Base-by-base conservation (phyloP, 2,888 invertebrate species). In the Noctua janthina region DNA sequence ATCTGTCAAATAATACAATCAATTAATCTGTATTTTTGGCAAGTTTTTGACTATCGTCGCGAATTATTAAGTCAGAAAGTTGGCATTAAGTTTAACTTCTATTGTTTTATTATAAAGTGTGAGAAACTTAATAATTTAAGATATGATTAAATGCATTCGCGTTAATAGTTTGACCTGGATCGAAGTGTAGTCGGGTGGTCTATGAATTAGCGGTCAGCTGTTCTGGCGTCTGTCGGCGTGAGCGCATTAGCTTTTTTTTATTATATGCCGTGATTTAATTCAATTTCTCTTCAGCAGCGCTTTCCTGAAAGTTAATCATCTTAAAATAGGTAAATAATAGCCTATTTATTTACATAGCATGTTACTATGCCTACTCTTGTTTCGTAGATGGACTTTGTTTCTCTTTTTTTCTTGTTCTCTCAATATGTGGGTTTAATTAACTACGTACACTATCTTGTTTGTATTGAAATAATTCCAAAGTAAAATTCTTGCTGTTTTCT, bases 141-240 rank as follows among this genome's bases (percentile, higher is more conserved):
- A 46, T 71, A 46, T 71, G 20, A 75, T 67, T 59, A 46, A 76
- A 70, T 29, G 13, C 23, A 8, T 64, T 76, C 56, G 13, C 59
- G 62, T n/a, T 59, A 67, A 76, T 64, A 49, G 68, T 76, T 39
- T 79, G 79, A 69, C 79, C 73, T 83, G 77, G 54, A 83, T 82
- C 56, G 29, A 76, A 51, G 68, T 71, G 35, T 39, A 51, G 74
- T 54, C 59, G 46, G 51, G 74, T 81, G 76, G 79, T 78, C 79
- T 72, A 62, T 68, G 81, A 88, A 78, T 83, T 77, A 74, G 74
- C 79, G 77, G 68, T 84, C 54, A 68, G 76, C 73, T 74, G 46
- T 78, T 80, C 51, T 49, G 13, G n/a, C n/a, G 15, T 82, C 59
- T 54, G 51, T 51, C 74, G 66, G 20, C 62, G 51, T 66, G 46